These are phyloP conservation scores for Mormyrus proboscirostris DNA, from an alignment of 2,797 vertebrate species.

Conservation along the genomic window DNA sequence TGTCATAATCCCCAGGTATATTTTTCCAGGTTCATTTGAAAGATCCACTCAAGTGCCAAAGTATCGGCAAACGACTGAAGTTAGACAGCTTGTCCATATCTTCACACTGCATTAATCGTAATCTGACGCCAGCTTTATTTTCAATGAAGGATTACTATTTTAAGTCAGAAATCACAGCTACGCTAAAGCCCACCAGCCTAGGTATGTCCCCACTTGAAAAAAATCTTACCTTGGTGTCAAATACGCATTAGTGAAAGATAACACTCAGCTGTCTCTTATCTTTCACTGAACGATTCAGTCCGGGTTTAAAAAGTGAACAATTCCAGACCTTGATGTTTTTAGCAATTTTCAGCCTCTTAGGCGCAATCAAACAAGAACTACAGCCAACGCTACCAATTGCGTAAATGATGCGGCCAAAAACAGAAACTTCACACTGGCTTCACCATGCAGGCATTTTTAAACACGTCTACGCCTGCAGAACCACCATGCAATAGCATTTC, in stretches of 20 bases:
- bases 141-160: background rate
- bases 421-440: background rate
- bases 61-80: background rate
- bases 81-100: background rate
- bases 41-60: slow-evolving; percentile 13
- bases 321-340: background rate
- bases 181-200: background rate
- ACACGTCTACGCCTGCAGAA: background rate
- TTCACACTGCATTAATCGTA: background rate
- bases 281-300: background rate
- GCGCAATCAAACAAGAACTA: background rate
- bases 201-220: background rate
- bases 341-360: background rate
- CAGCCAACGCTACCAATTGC: background rate
- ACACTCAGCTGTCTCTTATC: background rate
- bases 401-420: background rate
- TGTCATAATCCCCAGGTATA: slow-evolving; percentile 13
- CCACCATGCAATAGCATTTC: background rate
- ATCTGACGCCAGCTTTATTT: background rate
- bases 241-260: background rate
- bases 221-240: background rate
- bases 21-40: slow-evolving; percentile 18
- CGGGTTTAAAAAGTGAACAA: background rate
- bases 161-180: background rate
- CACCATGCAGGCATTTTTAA: background rate